phyloP scores from a whole-genome alignment of 2,113 vertebrate species.

The Bubo bubo region DNA sequence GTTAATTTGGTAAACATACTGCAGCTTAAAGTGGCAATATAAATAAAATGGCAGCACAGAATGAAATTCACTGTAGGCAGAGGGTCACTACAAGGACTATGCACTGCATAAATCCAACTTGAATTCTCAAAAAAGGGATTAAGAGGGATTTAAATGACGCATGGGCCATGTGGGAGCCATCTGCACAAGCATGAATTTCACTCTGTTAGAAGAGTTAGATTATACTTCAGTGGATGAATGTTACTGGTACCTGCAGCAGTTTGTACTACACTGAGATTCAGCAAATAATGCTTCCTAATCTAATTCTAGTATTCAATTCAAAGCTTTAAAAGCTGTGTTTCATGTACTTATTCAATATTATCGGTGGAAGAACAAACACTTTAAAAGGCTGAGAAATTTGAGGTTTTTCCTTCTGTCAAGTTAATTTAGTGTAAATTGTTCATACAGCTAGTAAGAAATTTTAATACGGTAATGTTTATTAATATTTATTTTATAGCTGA shows the following conservation, averaged over 20 bases:
- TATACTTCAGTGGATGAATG: not conserved
- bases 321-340: not conserved
- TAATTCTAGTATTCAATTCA: not conserved
- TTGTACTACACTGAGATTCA: not conserved
- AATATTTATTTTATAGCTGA: not conserved
- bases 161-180: not conserved
- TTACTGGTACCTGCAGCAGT: not conserved
- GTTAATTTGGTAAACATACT: not conserved
- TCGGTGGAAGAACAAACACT: not conserved
- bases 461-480: not conserved
- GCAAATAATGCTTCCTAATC: not conserved
- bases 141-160: constrained; percentile 31
- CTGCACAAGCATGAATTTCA: constrained; percentile 21
- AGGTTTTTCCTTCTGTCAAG: not conserved
- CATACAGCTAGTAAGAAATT: not conserved
- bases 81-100: constrained; percentile 28
- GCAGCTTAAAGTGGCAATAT: not conserved
- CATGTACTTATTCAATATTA: not conserved
- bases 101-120: constrained; percentile 15
- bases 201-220: not conserved
- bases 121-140: constrained; percentile 4
- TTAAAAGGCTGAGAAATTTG: not conserved
- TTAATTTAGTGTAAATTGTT: not conserved
- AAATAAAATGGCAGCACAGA: not conserved
- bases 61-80: not conserved